Base-by-base conservation (phyloP, 1,140 invertebrate species). In the Copidosoma floridanum region DNA sequence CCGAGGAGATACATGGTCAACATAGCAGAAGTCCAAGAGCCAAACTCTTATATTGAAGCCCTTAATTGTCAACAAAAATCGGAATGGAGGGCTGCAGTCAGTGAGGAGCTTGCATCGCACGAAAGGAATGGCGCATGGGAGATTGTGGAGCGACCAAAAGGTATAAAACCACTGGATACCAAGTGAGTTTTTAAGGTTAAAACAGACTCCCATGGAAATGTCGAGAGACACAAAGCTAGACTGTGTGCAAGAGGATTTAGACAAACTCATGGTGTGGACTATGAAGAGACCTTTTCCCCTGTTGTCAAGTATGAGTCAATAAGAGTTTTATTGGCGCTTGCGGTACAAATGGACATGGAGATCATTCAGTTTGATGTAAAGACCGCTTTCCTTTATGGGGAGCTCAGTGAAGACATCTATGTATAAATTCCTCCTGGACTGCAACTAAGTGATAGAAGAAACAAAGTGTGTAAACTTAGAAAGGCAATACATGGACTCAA, bases 401-500 rank as follows among this genome's bases (percentile, higher is more conserved):
- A 70, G 6, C 40, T 82, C 1, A 62, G 80, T 3, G 75, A 81
- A 56, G 71, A 71, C n/a, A 69, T 81, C 0, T 81, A 68, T 59
- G 66, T 66, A 65, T 21, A 67, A 57, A 59, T 71, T 47, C 77
- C 78, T 21, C 3, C 18, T 23, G 29, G 32, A 16, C 27, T 50
- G 10, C 6, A 50, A 6, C 26, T 50, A 14, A 2, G n/a, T 2
- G 48, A 37, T 38, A 1, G 20, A 14, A 37, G 23, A 38, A 23
- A 2, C 21, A 63, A 62, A 56, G 67, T 69, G 54, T 77, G 65
- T 21, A 64, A 58, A 26, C 41, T 81, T 5, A 68, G 68, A 32
- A 80, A 77, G 64, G 71, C 70, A 2, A 37, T 82, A 14, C 82
- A 82, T 63, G 79, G 74, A 1, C 56, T 82, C 3, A 78, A 80